Evolutionary conservation across 2,797 vertebrate genomes (phyloP).

Genomic region (Sandelia bainsii): DNA sequence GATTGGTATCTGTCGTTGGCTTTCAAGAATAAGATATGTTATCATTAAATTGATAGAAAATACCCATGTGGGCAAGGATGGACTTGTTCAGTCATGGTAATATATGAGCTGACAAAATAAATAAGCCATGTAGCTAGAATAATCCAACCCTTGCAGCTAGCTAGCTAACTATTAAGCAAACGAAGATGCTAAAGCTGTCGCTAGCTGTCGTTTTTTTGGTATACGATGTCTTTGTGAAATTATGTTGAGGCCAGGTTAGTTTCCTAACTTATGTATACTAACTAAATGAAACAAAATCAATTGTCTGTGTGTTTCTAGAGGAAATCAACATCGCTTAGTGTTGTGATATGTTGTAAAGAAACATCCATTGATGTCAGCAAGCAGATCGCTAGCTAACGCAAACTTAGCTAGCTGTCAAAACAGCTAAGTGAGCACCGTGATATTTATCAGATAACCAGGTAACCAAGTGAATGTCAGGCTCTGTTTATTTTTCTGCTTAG

Average conservation of each 20-base stretch:
- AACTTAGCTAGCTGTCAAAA: constrained; percentile 56
- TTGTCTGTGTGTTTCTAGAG: background rate
- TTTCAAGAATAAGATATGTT: background rate
- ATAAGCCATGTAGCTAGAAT: constrained; percentile 12
- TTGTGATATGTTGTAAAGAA: constrained; percentile 39
- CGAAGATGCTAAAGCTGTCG: constrained; percentile 45
- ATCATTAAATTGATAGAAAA: accelerated
- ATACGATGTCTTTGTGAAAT: constrained; percentile 22
- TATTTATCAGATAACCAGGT: constrained; percentile 5
- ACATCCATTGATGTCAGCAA: constrained; percentile 24
- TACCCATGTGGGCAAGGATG: accelerated
- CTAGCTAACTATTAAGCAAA: background rate
- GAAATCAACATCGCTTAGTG: too few relatives aligned
- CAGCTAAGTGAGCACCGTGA: constrained; percentile 37
- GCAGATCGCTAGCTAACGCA: constrained; percentile 48
- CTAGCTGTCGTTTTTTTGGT: constrained; percentile 42
- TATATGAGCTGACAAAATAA: constrained; percentile 7
- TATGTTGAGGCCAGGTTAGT: background rate
- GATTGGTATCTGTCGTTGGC: constrained; percentile 4
- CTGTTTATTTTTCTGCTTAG: background rate
- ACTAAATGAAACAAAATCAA: too few relatives aligned
- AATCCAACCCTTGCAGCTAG: constrained; percentile 41
- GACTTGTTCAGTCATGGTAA: accelerated
- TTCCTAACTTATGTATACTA: background rate
- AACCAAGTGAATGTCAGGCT: background rate